Conservation (phyloP, 2,113 vertebrate genomes). For the Hepsetus odoe region DNA sequence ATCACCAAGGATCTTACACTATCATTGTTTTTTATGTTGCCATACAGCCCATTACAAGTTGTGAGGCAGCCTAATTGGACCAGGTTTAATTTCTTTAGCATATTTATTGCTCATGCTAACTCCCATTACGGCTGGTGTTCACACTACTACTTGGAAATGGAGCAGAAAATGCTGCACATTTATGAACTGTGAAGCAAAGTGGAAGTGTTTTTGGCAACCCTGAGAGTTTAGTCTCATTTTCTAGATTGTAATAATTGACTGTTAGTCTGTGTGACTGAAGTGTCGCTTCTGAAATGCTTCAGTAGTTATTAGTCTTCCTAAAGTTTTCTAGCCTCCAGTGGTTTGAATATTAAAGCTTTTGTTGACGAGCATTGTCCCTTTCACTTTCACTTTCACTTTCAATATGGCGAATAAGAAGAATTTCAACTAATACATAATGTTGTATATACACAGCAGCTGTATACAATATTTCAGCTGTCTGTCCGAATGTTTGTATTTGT, state of each 20-base stretch:
- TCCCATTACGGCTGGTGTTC: background rate
- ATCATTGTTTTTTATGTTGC: background rate
- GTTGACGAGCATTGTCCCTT: too few species aligned
- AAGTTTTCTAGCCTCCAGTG: background rate
- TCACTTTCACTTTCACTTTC: too few species aligned
- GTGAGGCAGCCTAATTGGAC: constrained; percentile 11
- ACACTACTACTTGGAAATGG: background rate
- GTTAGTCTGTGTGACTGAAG: constrained; percentile 33
- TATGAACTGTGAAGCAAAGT: background rate
- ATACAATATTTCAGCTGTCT: too few species aligned
- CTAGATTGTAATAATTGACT: constrained; percentile 19
- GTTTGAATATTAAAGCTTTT: constrained; percentile 16
- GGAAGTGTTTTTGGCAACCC: background rate
- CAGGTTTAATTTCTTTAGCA: background rate
- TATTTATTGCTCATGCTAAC: background rate
- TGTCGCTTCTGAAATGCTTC: constrained; percentile 32
- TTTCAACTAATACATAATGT: too few species aligned
- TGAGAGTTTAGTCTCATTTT: constrained; percentile 8
- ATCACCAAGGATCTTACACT: background rate
- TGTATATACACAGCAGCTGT: too few species aligned
- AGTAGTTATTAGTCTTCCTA: constrained; percentile 38
- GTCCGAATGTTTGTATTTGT: too few species aligned
- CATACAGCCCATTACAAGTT: background rate
- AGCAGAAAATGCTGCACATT: background rate
- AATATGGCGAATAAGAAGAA: too few species aligned